Percentiles rank a stretch among this genome's conserved stretches.
phyloP scores from a whole-genome alignment of 2,797 vertebrate species.

The Ciconia nigra region DNA sequence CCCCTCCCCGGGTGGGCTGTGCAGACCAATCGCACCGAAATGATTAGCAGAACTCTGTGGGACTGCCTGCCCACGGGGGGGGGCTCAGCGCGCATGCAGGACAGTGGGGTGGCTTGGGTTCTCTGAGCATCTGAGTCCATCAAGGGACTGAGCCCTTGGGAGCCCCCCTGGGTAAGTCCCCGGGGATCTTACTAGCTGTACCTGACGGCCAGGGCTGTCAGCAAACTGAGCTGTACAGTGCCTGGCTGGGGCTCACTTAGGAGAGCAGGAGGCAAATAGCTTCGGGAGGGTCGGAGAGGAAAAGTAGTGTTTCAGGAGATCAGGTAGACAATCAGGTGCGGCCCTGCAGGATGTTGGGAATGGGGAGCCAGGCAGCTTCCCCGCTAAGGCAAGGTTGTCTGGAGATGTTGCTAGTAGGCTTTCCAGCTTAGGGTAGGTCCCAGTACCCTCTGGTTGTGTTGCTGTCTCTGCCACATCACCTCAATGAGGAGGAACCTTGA shows the following conservation, averaged over 20 bases:
- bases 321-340: neutral
- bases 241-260: neutral
- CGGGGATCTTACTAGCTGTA: neutral
- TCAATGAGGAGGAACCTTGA: neutral
- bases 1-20: neutral
- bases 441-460: neutral
- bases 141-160: neutral
- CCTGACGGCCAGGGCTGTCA: neutral
- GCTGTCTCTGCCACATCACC: neutral
- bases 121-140: neutral
- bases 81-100: accelerated
- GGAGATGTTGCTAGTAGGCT: neutral
- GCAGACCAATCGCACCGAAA: accelerated
- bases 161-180: neutral
- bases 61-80: no score
- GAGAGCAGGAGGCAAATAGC: neutral
- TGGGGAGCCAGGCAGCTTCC: neutral
- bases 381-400: neutral
- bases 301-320: neutral
- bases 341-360: neutral
- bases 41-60: accelerated
- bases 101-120: accelerated
- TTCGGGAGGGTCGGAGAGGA: neutral
- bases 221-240: neutral
- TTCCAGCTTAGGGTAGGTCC: neutral